phyloP scores from a whole-genome alignment of 23 tunicate genomes.

The Trididemnum nubilum region DNA sequence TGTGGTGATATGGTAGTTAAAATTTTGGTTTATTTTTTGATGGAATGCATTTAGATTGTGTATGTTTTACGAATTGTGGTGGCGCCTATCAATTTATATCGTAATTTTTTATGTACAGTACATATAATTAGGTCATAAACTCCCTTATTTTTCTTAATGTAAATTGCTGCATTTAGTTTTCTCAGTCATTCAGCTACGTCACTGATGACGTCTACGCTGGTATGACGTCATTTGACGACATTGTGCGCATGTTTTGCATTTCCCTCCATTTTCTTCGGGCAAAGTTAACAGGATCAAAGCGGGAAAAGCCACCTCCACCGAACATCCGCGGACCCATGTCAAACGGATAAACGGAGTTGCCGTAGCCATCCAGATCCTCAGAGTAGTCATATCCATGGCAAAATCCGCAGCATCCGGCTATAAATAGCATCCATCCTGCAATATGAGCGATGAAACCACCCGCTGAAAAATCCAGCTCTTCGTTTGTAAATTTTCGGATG shows the following conservation, averaged over 20 bases:
- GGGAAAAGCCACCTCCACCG: constrained; percentile 5
- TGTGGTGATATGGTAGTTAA: too few species aligned
- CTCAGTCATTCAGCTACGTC: too few species aligned
- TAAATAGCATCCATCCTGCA: constrained; percentile 77
- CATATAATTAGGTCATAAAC: too few species aligned
- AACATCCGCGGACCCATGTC: constrained; percentile 21
- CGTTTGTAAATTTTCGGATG: constrained; percentile 57
- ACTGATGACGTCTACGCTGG: constrained; percentile 15
- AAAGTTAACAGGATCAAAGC: constrained; percentile 27
- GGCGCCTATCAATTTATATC: too few species aligned
- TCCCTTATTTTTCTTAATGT: too few species aligned
- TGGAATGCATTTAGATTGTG: too few species aligned
- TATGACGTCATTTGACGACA: constrained; percentile 3
- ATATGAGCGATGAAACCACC: constrained; percentile 61
- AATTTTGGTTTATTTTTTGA: too few species aligned
- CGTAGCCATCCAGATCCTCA: constrained; percentile 8
- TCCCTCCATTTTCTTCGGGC: constrained; percentile 72
- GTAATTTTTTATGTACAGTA: too few species aligned
- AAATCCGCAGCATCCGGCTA: constrained; percentile 63
- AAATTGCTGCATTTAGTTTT: too few species aligned
- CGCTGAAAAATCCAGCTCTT: constrained; percentile 42
- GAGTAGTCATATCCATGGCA: constrained; percentile 73
- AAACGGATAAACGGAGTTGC: constrained; percentile 24
- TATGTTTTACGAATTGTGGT: too few species aligned
- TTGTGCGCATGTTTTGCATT: constrained; percentile 20